These are phyloP conservation scores for Vireo griseus DNA, from an alignment of 2,797 vertebrate genomes.

Conservation along the genomic window DNA sequence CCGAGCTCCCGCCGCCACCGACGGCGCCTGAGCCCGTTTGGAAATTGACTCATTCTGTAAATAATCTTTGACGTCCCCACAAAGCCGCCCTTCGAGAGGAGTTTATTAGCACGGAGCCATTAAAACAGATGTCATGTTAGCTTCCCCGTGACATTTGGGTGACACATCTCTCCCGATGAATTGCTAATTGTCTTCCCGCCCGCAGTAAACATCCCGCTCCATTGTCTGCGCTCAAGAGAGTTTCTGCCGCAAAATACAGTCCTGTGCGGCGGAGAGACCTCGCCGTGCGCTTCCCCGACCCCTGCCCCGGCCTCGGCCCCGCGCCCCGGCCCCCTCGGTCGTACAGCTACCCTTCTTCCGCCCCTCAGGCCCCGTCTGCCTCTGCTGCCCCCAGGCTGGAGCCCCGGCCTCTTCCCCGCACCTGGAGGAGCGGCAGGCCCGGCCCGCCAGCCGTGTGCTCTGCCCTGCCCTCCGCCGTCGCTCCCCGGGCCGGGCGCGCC, in stretches of 20 bases:
- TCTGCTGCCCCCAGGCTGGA: not conserved
- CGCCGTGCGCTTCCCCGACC: constrained; percentile 17
- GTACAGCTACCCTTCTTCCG: not conserved
- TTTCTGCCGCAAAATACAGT: constrained; percentile 58
- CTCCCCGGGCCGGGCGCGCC: not conserved
- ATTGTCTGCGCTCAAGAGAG: constrained; percentile 72
- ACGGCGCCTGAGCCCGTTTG: constrained; percentile 69
- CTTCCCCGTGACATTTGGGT: constrained; percentile 72
- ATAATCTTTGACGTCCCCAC: constrained; percentile 77
- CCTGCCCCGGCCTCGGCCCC: not conserved
- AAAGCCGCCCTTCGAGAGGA: constrained; percentile 72
- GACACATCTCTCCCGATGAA: constrained; percentile 75
- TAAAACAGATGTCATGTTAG: constrained; percentile 75
- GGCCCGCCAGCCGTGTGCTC: not conserved
- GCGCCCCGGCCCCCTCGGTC: not conserved
- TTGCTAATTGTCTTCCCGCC: constrained; percentile 78
- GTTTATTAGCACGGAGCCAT: constrained; percentile 76
- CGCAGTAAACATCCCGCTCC: constrained; percentile 69
- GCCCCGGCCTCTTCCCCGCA: not conserved
- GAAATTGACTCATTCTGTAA: constrained; percentile 72
- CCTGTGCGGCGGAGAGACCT: constrained; percentile 44
- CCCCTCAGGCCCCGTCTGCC: not conserved
- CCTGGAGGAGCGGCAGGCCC: not conserved
- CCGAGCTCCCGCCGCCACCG: constrained; percentile 58
- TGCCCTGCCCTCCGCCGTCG: not conserved